These are phyloP conservation scores for Drosophila nikananu DNA, from an alignment of 1,140 invertebrate species.

Conservation along the genomic window DNA sequence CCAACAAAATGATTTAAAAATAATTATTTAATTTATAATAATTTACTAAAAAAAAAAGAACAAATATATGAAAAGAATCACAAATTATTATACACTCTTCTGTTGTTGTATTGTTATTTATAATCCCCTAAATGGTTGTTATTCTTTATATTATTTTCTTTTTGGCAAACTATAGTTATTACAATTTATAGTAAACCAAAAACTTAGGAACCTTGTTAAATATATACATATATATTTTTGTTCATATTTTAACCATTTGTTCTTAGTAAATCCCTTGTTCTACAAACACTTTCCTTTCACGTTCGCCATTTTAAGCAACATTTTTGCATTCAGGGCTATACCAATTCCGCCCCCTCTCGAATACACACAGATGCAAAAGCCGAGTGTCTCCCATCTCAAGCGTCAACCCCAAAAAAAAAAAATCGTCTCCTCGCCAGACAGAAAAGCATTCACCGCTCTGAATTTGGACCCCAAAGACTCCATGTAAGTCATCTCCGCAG, in stretches of 20 bases:
- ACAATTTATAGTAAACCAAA: background rate
- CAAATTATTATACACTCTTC: too few relatives aligned
- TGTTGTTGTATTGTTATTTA: too few relatives aligned
- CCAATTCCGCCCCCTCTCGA: constrained; percentile 17
- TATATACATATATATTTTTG: too few relatives aligned
- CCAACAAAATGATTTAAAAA: background rate
- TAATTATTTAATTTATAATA: background rate
- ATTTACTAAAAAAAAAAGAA: too few relatives aligned
- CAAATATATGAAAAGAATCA: too few relatives aligned
- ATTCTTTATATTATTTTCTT: background rate
- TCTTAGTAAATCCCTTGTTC: background rate
- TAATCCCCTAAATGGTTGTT: too few relatives aligned
- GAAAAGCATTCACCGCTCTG: constrained; percentile 34
- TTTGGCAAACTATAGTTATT: background rate
- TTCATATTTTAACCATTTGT: background rate
- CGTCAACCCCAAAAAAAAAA: constrained; percentile 56
- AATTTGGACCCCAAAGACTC: constrained; percentile 17
- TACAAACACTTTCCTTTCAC: constrained; percentile 29
- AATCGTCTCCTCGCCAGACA: constrained; percentile 46
- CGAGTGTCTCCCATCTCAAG: constrained; percentile 13
- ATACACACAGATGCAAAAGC: constrained; percentile 32
- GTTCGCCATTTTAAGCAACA: constrained; percentile 68
- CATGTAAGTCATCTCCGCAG: constrained; percentile 61
- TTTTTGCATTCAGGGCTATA: constrained; percentile 41
- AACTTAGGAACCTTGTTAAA: background rate